phyloP scores from a whole-genome alignment of 2,113 vertebrate genomes.

The Murina feae region DNA sequence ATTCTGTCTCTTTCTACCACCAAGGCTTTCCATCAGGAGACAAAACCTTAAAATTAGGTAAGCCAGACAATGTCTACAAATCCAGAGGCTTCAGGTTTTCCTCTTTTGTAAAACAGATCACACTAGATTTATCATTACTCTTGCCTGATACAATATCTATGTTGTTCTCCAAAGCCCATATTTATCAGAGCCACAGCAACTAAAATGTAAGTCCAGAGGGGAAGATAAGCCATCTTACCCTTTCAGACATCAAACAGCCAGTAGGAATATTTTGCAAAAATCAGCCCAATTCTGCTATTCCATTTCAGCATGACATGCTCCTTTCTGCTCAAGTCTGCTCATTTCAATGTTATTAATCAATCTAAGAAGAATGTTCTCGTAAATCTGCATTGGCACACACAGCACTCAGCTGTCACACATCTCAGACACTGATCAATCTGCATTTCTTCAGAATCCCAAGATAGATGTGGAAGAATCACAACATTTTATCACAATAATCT shows the following conservation, averaged over 20 bases:
- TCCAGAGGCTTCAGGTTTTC: slow-evolving; percentile 17
- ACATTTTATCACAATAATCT: slow-evolving; percentile 8
- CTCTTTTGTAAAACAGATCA: slow-evolving; percentile 37
- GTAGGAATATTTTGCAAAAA: slow-evolving; percentile 57
- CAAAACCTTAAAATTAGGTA: neutral
- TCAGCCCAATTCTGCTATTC: slow-evolving; percentile 29
- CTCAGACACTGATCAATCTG: neutral
- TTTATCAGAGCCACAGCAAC: neutral
- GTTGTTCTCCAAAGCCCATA: slow-evolving; percentile 11
- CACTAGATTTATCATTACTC: neutral
- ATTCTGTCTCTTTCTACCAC: neutral
- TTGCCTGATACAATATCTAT: neutral
- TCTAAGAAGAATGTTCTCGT: slow-evolving; percentile 58
- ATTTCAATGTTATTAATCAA: slow-evolving; percentile 48
- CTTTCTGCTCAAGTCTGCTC: slow-evolving; percentile 59
- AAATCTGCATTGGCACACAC: neutral
- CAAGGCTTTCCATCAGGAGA: neutral
- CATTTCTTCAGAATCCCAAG: slow-evolving; percentile 38
- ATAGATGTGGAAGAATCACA: slow-evolving; percentile 3
- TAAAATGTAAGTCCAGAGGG: neutral
- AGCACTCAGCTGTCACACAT: slow-evolving; percentile 6
- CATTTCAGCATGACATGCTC: neutral
- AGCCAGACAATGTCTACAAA: slow-evolving; percentile 42
- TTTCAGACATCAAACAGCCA: slow-evolving; percentile 33
- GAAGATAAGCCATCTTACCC: neutral